Percentiles rank a stretch among this genome's conserved stretches.
phyloP scores from a whole-genome alignment of 2,797 vertebrate species.

The Limosa lapponica region DNA sequence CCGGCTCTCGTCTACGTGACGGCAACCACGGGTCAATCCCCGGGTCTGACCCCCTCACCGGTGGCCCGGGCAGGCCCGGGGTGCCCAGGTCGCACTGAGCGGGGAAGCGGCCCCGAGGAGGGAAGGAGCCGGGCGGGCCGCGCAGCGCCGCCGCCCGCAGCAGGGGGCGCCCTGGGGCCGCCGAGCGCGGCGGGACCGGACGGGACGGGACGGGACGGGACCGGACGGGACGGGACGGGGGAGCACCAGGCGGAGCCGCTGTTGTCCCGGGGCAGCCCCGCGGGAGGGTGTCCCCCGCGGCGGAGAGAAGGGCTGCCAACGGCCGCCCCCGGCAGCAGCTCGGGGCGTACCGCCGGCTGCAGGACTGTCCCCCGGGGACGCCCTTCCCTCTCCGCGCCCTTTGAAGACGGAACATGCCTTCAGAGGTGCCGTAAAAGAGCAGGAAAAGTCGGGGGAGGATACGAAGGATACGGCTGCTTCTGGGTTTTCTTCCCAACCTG shows the following conservation, averaged over 20 bases:
- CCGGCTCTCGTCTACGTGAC: background rate
- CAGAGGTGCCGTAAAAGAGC: background rate
- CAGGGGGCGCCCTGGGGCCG: background rate
- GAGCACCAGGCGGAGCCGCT: background rate
- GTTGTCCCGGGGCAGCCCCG: background rate
- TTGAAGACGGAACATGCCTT: background rate
- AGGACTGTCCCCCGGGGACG: background rate
- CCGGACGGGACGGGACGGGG: background rate
- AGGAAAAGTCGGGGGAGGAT: background rate
- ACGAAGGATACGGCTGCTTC: background rate
- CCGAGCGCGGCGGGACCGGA: background rate
- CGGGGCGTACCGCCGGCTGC: no score
- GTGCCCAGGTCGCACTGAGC: background rate
- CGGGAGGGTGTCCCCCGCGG: background rate
- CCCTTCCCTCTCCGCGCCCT: no score
- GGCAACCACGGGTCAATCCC: background rate
- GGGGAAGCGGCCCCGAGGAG: no score
- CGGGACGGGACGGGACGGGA: background rate
- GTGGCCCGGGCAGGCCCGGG: background rate
- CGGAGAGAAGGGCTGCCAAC: background rate
- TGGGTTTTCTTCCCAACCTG: background rate
- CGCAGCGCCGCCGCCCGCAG: background rate
- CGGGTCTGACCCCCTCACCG: background rate
- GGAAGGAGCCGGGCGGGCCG: background rate
- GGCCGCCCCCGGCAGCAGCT: background rate